A percentile compares a stretch with the other conserved stretches of the same genome.
phyloP scores from a whole-genome alignment of 2,797 vertebrate genomes.

The Carcharodon carcharias region DNA sequence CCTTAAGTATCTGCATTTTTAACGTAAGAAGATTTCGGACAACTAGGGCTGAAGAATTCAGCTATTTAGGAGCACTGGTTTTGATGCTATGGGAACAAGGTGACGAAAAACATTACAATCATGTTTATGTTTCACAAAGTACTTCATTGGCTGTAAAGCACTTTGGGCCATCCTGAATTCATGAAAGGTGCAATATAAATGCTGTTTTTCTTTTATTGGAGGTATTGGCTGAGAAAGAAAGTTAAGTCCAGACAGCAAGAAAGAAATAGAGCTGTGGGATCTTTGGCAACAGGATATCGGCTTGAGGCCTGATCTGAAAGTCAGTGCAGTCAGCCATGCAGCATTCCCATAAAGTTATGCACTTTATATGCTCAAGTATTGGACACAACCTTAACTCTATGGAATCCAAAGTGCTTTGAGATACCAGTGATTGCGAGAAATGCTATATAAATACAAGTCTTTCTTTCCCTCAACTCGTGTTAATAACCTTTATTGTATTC shows the following conservation, averaged over 20 bases:
- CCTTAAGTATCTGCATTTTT: too few relatives aligned
- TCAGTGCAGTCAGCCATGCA: not conserved
- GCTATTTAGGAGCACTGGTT: too few relatives aligned
- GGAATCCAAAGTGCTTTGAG: too few relatives aligned
- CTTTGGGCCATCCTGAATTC: not conserved
- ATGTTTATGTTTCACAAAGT: not conserved
- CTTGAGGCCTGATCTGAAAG: not conserved
- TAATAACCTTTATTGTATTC: too few relatives aligned
- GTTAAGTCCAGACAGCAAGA: not conserved
- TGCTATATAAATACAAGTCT: too few relatives aligned
- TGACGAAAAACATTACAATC: not conserved
- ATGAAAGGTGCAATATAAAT: not conserved
- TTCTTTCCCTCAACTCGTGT: too few relatives aligned
- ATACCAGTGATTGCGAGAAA: too few relatives aligned
- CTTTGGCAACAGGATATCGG: not conserved
- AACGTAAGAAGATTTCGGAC: too few relatives aligned
- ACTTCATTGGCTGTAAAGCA: not conserved
- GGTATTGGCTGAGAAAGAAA: not conserved
- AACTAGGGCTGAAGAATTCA: too few relatives aligned
- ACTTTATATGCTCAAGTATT: not conserved
- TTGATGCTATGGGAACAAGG: too few relatives aligned
- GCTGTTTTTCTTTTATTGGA: not conserved
- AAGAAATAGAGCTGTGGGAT: not conserved
- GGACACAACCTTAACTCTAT: not conserved
- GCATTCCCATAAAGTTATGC: not conserved